Evolutionary conservation across 2,113 vertebrate species (phyloP), one percentile per base, ranked within the genome.

Genomic region (Perccottus glenii): DNA sequence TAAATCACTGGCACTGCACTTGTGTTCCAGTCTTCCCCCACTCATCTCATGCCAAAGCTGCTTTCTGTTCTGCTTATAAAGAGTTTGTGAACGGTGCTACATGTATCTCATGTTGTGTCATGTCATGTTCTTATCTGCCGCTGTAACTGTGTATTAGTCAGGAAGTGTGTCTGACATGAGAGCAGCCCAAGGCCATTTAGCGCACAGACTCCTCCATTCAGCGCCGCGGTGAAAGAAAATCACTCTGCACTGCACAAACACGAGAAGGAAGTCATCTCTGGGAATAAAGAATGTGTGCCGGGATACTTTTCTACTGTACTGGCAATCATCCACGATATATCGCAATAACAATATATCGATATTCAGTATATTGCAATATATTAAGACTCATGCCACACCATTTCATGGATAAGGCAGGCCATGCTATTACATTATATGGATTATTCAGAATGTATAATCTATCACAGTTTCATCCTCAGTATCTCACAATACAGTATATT

Each of bases 101-200:
- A n/a, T n/a, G n/a, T n/a, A n/a, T n/a, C 49, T 78, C 80, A 68
- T 74, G 85, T 75, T 36, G 57, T 71, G 77, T 88, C 86, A 80
- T 75, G 85, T 77, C 67, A 2, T 19, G 49, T 1, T 15, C 38
- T 45, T 77, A 82, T 89, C 80, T 82, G n/a, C 56, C 36, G 56
- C 51, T 40, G 60, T 59, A 88, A 90, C 79, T 75, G 0, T 64
- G 60, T 79, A 65, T 83, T 56, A 16, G 56, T 83, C 69, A 89
- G 87, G 82, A 90, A 87, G 78, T 75, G 58, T 85, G 81, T 90
- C 57, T 86, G 84, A 85, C 76, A 86, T 51, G 61, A 19, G 40
- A 46, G 72, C 56, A 62, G 82, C 88, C 80, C 53, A 9, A 73
- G 72, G 88, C 83, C 74, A 69, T 77, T 45, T 60, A 47, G 73